Conservation (phyloP, 1,140 invertebrate species). For the Platyscapa corneri region DNA sequence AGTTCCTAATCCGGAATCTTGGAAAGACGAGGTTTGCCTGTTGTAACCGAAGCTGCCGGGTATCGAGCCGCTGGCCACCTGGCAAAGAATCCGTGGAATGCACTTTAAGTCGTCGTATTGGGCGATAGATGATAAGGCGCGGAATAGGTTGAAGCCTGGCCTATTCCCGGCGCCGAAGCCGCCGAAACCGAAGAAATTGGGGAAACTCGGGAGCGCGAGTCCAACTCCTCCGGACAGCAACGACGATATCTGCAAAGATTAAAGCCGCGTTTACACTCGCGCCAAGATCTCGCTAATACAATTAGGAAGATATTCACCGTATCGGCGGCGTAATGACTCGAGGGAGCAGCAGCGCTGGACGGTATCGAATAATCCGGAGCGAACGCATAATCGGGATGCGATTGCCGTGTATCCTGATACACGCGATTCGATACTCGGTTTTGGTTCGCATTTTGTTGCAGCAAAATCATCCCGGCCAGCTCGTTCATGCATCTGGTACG, state of each 20-base stretch:
- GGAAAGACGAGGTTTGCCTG: conserved; percentile 19
- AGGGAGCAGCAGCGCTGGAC: neutral
- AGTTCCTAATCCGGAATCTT: conserved; percentile 45
- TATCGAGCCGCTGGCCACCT: conserved; percentile 80
- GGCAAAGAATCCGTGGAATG: conserved; percentile 84
- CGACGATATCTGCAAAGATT: conserved; percentile 28
- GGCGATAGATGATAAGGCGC: conserved; percentile 82
- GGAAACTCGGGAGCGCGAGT: conserved; percentile 20
- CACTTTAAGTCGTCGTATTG: conserved; percentile 85
- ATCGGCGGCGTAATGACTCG: conserved; percentile 20
- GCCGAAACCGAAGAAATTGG: conserved; percentile 41
- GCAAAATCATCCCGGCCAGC: conserved; percentile 44
- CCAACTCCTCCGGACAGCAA: neutral
- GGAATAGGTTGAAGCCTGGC: conserved; percentile 67
- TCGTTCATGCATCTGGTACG: conserved; percentile 60
- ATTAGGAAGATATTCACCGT: conserved; percentile 38
- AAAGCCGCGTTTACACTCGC: neutral
- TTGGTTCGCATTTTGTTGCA: conserved; percentile 21
- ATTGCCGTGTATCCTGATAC: conserved; percentile 30
- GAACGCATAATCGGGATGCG: conserved; percentile 29
- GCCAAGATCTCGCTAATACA: neutral
- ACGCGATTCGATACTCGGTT: conserved; percentile 31
- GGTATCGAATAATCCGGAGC: conserved; percentile 26
- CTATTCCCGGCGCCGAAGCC: conserved; percentile 3
- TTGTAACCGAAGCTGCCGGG: conserved; percentile 65